Percentiles rank a stretch among this genome's conserved stretches.
Conservation (phyloP, 2,797 vertebrate species). For the Typhlichthys subterraneus region DNA sequence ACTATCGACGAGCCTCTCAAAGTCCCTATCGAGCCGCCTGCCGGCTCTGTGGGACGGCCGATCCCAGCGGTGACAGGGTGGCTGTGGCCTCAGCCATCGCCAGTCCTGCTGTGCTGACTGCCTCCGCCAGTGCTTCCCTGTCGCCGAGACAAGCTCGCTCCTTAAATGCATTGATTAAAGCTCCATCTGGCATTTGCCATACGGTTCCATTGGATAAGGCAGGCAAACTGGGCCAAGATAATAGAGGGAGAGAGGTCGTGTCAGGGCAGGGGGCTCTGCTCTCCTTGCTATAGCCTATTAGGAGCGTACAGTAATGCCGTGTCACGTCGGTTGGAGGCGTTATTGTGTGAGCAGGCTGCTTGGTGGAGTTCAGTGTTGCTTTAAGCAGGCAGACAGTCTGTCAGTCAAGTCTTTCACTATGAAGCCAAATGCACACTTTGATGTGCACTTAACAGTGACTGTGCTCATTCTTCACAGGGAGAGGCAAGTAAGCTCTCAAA, state of each 20-base stretch:
- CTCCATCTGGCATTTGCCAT: slow-evolving; percentile 40
- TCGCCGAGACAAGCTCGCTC: slow-evolving; percentile 25
- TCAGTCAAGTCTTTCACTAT: neutral
- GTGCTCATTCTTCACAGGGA: neutral
- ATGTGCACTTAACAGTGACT: neutral
- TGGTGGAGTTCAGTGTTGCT: slow-evolving; percentile 14
- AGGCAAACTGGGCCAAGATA: slow-evolving; percentile 28
- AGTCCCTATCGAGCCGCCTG: slow-evolving; percentile 47
- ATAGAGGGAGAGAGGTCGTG: slow-evolving; percentile 25
- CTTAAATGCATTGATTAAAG: slow-evolving; percentile 57
- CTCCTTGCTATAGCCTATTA: slow-evolving; percentile 37
- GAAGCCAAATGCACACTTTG: slow-evolving; percentile 16
- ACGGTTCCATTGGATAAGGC: slow-evolving; percentile 45
- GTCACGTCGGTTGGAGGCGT: slow-evolving; percentile 28
- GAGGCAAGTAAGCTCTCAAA: neutral
- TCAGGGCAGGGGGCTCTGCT: slow-evolving; percentile 34
- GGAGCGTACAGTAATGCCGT: slow-evolving; percentile 23
- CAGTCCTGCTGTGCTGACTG: slow-evolving; percentile 42
- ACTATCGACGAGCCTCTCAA: slow-evolving; percentile 43
- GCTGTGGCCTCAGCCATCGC: slow-evolving; percentile 54
- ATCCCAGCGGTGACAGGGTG: slow-evolving; percentile 47
- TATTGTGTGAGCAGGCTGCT: slow-evolving; percentile 16
- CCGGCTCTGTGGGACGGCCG: slow-evolving; percentile 17
- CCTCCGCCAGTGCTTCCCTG: slow-evolving; percentile 46
- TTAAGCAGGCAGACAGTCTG: neutral